Evolutionary conservation across 1,140 invertebrate species (phyloP).

Genomic region (Drosophila nikananu): DNA sequence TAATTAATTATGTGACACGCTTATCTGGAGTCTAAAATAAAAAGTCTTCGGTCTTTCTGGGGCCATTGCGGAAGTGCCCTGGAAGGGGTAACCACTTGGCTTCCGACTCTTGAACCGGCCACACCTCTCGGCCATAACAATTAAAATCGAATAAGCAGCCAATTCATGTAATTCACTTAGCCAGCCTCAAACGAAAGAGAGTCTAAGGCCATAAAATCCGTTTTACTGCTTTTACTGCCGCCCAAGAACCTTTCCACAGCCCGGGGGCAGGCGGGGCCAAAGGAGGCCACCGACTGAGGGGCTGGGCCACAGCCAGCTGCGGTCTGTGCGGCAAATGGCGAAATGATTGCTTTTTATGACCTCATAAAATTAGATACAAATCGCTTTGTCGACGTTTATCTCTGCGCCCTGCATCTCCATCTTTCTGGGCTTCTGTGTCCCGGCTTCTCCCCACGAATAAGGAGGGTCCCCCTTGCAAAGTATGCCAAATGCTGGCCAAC

Average conservation of each 20-base stretch:
- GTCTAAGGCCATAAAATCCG: slow-evolving; percentile 69
- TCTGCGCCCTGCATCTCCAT: slow-evolving; percentile 37
- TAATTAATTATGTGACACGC: slow-evolving; percentile 83
- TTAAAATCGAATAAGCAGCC: slow-evolving; percentile 80
- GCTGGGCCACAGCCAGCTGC: slow-evolving; percentile 63
- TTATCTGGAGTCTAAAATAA: slow-evolving; percentile 64
- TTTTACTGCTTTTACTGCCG: slow-evolving; percentile 75
- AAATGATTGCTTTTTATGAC: slow-evolving; percentile 85
- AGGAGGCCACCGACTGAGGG: slow-evolving; percentile 12
- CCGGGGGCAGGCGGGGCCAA: neutral
- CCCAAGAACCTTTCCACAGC: slow-evolving; percentile 65
- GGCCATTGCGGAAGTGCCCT: slow-evolving; percentile 53
- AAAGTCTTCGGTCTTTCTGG: slow-evolving; percentile 33
- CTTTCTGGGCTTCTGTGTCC: slow-evolving; percentile 2
- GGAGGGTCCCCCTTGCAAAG: slow-evolving; percentile 46
- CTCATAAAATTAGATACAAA: slow-evolving; percentile 85
- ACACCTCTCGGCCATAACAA: slow-evolving; percentile 55
- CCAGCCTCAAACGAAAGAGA: slow-evolving; percentile 34
- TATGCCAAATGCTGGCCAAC: slow-evolving; percentile 64
- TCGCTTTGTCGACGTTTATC: slow-evolving; percentile 81
- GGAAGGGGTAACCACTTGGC: slow-evolving; percentile 36
- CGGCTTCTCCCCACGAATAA: slow-evolving; percentile 14
- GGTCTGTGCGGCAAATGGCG: slow-evolving; percentile 76
- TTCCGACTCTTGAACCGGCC: slow-evolving; percentile 54
- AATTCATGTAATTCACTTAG: slow-evolving; percentile 80